phyloP scores from a whole-genome alignment of 2,113 vertebrate genomes.

The Vulpes ferrilata region DNA sequence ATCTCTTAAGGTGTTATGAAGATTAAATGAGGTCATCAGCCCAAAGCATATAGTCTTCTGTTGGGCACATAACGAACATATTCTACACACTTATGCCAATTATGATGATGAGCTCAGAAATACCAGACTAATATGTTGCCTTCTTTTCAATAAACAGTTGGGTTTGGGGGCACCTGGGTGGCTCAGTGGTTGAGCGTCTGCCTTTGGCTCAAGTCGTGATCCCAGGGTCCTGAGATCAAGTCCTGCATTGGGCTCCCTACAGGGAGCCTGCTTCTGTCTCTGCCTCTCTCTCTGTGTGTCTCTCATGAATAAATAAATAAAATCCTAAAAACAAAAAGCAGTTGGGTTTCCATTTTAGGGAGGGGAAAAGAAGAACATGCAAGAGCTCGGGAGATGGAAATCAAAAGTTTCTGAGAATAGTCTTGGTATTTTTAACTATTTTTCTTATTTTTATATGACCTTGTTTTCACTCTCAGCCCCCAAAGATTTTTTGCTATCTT shows the following conservation, averaged over 20 bases:
- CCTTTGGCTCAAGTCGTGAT: too few species aligned
- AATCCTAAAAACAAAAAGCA: too few species aligned
- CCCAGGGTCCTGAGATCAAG: too few species aligned
- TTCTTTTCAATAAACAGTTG: not conserved
- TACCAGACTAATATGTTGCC: not conserved
- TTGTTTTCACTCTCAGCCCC: not conserved
- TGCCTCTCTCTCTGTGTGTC: too few species aligned
- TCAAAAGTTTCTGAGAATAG: not conserved
- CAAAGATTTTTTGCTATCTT: not conserved
- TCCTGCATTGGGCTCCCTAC: too few species aligned
- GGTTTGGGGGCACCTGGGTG: too few species aligned
- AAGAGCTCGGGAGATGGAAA: not conserved
- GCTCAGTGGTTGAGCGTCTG: too few species aligned
- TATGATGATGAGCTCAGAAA: not conserved
- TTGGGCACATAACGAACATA: not conserved
- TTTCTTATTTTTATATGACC: not conserved
- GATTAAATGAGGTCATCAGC: constrained; percentile 47
- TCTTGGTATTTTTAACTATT: not conserved
- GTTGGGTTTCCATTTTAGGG: not conserved
- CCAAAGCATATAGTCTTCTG: constrained; percentile 15
- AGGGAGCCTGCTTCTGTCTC: too few species aligned
- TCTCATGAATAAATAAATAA: too few species aligned
- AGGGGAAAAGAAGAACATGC: not conserved
- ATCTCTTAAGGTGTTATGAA: not conserved
- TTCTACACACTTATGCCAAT: constrained; percentile 14